Conservation (phyloP, 2,797 vertebrate species). For the Myiothlypis coronata region DNA sequence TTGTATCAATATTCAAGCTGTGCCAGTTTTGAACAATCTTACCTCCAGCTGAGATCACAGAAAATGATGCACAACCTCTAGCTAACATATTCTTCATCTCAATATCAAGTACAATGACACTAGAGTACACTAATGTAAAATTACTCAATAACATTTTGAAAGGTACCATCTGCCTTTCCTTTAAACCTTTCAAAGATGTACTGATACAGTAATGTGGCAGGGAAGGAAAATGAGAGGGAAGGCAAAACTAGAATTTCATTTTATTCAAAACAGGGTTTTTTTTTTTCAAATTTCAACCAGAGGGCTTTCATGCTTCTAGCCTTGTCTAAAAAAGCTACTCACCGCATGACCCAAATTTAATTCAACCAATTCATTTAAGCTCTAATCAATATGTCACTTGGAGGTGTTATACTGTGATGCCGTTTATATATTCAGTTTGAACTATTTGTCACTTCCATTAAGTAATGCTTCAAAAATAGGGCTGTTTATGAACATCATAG, state of each 20-base stretch:
- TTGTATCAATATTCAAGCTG: constrained; percentile 50
- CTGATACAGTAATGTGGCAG: background rate
- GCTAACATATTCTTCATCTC: constrained; percentile 14
- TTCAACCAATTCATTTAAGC: constrained; percentile 20
- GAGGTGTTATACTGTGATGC: background rate
- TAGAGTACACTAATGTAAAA: background rate
- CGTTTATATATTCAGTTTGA: constrained; percentile 41
- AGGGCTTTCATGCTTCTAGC: background rate
- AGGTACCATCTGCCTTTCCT: background rate
- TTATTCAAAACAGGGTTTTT: accelerated
- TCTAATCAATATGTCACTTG: constrained; percentile 41
- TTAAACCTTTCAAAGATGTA: background rate
- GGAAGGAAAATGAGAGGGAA: background rate
- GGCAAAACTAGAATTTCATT: background rate
- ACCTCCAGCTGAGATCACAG: constrained; percentile 21
- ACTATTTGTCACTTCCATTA: background rate
- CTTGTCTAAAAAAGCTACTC: background rate
- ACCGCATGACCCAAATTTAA: background rate
- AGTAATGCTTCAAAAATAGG: constrained; percentile 20
- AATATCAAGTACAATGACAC: background rate
- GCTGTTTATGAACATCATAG: constrained; percentile 12
- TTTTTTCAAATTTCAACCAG: background rate
- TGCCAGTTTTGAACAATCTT: background rate
- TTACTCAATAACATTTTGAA: background rate
- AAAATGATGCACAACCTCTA: constrained; percentile 15